These are phyloP conservation scores for Diachasmimorpha longicaudata DNA, from an alignment of 1,140 invertebrate species.

Conservation along the genomic window DNA sequence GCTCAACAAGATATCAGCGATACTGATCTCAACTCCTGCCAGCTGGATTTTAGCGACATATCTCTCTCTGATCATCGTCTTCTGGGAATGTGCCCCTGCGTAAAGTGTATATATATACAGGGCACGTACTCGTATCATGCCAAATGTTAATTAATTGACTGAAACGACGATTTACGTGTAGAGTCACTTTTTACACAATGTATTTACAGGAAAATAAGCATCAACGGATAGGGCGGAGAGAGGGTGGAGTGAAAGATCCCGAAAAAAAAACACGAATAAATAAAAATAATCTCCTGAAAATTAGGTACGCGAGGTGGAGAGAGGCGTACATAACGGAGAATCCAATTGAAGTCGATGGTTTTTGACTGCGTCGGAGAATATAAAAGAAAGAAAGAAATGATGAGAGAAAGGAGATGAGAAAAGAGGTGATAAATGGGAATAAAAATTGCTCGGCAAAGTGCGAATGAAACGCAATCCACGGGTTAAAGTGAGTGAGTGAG, in stretches of 20 bases:
- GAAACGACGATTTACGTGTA: slow-evolving; percentile 5
- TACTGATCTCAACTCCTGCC: slow-evolving; percentile 45
- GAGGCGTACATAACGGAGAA: slow-evolving; percentile 37
- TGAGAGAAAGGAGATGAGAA: slow-evolving; percentile 38
- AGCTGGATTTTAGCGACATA: slow-evolving; percentile 9
- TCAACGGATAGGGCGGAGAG: slow-evolving; percentile 12
- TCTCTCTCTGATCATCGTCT: slow-evolving; percentile 6
- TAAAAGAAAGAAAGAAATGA: slow-evolving; percentile 14
- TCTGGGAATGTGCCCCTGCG: not conserved
- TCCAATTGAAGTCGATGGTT: slow-evolving; percentile 47
- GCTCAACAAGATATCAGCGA: slow-evolving; percentile 50
- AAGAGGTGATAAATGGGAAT: slow-evolving; percentile 57
- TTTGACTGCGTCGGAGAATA: slow-evolving; percentile 22
- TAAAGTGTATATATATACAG: not conserved
- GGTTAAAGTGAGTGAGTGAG: not conserved
- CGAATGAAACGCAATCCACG: slow-evolving; percentile 36
- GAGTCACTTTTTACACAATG: not conserved
- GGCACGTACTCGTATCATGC: not conserved
- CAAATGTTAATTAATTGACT: slow-evolving; percentile 15
- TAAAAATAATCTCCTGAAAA: not conserved
- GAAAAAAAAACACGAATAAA: slow-evolving; percentile 12
- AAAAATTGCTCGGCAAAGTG: slow-evolving; percentile 56
- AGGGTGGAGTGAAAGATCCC: not conserved
- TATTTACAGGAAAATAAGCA: slow-evolving; percentile 8
- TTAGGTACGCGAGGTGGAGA: not conserved